phyloP scores from a whole-genome alignment of 2,888 invertebrate species.

The Cistogaster globosa region DNA sequence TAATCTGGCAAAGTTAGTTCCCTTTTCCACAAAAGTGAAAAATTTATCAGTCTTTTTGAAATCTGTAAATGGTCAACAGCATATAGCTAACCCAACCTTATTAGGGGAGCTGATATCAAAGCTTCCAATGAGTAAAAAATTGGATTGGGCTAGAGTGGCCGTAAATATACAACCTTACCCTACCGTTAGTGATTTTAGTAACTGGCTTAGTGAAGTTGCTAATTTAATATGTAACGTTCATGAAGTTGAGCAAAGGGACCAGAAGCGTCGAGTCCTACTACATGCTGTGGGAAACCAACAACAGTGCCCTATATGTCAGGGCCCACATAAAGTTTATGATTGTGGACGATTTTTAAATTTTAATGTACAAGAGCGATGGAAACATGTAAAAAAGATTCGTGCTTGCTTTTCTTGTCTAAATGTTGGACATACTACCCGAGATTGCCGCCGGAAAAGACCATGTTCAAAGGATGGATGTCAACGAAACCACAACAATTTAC shows the following conservation, averaged over 20 bases:
- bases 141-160: conserved; percentile 22
- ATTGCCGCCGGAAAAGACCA: conserved; percentile 12
- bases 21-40: no score
- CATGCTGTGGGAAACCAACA: background rate
- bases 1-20: no score
- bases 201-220: conserved; percentile 6
- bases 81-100: no score
- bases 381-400: conserved; percentile 7
- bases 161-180: conserved; percentile 2
- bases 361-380: conserved; percentile 11
- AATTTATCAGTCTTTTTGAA: no score
- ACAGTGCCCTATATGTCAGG: background rate
- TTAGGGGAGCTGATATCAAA: no score
- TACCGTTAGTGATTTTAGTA: conserved; percentile 9
- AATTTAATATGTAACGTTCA: no score
- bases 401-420: conserved; percentile 4
- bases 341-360: conserved; percentile 21
- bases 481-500: conserved; percentile 20
- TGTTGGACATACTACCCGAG: conserved; percentile 10
- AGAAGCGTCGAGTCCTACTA: no score
- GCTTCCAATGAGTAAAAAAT: no score
- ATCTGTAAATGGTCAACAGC: no score
- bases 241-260: no score
- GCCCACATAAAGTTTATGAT: conserved; percentile 14
- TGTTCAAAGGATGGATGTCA: conserved; percentile 19